Evolutionary conservation across 2,888 invertebrate species (phyloP), one percentile per base, ranked within the genome.

Genomic region (Ellobium chinense): DNA sequence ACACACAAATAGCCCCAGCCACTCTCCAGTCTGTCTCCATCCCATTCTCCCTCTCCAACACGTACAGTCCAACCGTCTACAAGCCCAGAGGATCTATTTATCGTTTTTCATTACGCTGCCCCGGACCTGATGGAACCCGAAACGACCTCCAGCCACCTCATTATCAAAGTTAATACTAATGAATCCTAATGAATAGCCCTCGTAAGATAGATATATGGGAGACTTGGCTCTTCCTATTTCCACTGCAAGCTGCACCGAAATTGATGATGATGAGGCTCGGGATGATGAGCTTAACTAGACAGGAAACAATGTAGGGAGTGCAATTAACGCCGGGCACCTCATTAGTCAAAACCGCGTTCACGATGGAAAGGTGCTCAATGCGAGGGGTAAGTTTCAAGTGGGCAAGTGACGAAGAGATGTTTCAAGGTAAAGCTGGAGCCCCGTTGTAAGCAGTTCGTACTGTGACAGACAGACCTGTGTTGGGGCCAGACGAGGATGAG

Each of bases 311-410:
- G n/a, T 27, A 37, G n/a, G 4, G 34, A 9, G 5, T 18, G n/a
- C 58, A 72, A 72, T 72, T 72, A 72, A 58, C 66, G 21, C 14
- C n/a, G n/a, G n/a, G 34, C 24, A 60, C 2, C 72, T 72, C 72
- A 72, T 72, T 72, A 72, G 72, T 72, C 72, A 72, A 56, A 72
- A 56, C 69, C 21, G 18, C 14, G 7, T 29, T 54, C 46, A 69
- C 39, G 31, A 2, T 24, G 14, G 5, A 68, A n/a, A 29, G 0
- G 46, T 54, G 46, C 31, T 14, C 12, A 62, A 29, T 54, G 31
- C 39, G 54, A 31, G 7, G 24, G 7, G 29, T 27, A 29, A 3
- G 29, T 14, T 27, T 27, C 14, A 62, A 14, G 14, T 27, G 7
- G 62, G 62, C 62, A 62, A 14, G 27, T 27, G 27, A 62, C 21